Base-by-base conservation (phyloP, 1,140 invertebrate genomes). In the Brachionus rubens region DNA sequence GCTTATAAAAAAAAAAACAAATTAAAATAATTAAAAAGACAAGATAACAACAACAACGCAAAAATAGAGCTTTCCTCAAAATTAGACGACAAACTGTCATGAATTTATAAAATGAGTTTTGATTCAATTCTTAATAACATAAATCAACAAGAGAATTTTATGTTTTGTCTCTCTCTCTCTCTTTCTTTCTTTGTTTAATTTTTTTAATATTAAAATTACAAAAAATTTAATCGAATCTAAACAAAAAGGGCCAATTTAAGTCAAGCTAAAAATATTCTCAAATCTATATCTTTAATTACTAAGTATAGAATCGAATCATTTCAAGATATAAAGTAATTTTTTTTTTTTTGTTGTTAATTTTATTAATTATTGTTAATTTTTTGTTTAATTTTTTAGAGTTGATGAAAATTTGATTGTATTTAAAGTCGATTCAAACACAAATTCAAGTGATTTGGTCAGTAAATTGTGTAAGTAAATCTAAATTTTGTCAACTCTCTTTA, bases 251-350 rank as follows among this genome's bases (percentile, higher is more conserved):
- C 14, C 2, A 46, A 46, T 14, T 14, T 14, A 14, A 3, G 2
- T 14, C 5, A 65, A 65, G 59, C 59, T 24, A 10, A 65, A 40
- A 24, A 65, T 19, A 5, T 65, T 24, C 10, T 65, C 5, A 41
- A 65, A 43, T 36, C 41, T 2, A 46, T 65, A 14, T 24, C 59
- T 21, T 5, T 19, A 28, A 43, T 65, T 10, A 65, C 59, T 24
- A 21, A 16, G 16, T 21, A 41, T 41, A 19, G 10, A 24, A 16
- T 0, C 6, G 59, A 41, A 19, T 65, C 59, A 19, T 24, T 65
- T 24, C 19, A 36, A 7, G 36, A 65, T n/a, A 7, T 65, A 41
- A 65, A 65, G 59, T 65, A 65, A 65, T 24, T 24, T 46, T 46
- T 3, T 7, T 7, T 7, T 7, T 14, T 5, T 7, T 46, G 3